phyloP scores from a whole-genome alignment of 92 coral and sea anemone genomes.

The Epizoanthus ramosus region DNA sequence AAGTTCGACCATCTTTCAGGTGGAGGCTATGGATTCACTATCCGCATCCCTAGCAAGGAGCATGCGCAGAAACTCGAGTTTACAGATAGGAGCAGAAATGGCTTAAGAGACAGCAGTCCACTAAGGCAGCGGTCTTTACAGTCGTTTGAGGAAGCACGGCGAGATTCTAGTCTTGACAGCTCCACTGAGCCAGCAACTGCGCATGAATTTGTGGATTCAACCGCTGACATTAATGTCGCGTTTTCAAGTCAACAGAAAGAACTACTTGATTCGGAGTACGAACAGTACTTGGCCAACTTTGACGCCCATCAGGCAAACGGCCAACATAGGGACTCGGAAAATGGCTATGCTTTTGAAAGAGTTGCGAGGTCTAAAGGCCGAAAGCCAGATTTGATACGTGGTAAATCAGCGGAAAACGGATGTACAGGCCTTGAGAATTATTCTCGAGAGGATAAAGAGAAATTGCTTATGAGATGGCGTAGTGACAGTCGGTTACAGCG shows the following conservation, averaged over 20 bases:
- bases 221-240: neutral
- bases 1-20: slow-evolving; percentile 77
- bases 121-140: slow-evolving; percentile 51
- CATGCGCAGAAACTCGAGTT: slow-evolving; percentile 19
- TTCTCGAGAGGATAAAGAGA: neutral
- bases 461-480: slow-evolving; percentile 30
- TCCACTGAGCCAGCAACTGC: neutral
- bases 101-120: neutral
- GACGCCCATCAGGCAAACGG: neutral
- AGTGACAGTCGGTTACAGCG: slow-evolving; percentile 38
- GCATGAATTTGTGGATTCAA: neutral
- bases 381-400: neutral
- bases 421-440: neutral
- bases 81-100: slow-evolving; percentile 5
- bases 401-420: neutral
- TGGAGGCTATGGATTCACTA: slow-evolving; percentile 85
- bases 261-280: neutral
- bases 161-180: neutral
- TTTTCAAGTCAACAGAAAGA: slow-evolving; percentile 3
- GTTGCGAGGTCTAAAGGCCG: neutral
- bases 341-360: neutral
- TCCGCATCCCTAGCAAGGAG: slow-evolving; percentile 79
- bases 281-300: neutral
- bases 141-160: slow-evolving; percentile 70
- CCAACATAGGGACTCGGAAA: neutral